Evolutionary conservation across 2,797 vertebrate species (phyloP).

Genomic region (Onychomys torridus): DNA sequence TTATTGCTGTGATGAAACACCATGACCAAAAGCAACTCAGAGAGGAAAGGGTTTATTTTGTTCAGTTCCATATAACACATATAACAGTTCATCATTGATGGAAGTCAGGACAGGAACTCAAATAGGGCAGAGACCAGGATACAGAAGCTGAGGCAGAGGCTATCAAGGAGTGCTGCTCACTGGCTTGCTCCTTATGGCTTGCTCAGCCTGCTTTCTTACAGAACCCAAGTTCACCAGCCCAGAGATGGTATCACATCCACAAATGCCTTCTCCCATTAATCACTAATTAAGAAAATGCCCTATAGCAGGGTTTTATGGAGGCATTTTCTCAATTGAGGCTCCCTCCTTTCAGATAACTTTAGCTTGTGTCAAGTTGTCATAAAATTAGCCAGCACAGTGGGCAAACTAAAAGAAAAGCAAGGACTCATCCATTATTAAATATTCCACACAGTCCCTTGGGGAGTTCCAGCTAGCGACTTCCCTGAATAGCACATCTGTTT

Average conservation of each 20-base stretch:
- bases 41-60: neutral
- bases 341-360: neutral
- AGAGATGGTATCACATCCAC: neutral
- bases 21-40: neutral
- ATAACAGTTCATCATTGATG: neutral
- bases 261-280: neutral
- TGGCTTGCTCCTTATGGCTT: neutral
- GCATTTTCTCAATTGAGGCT: neutral
- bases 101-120: neutral
- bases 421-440: neutral
- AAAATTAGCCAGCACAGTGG: neutral
- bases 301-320: neutral
- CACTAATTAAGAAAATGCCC: neutral
- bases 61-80: neutral
- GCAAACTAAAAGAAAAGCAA: neutral
- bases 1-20: neutral
- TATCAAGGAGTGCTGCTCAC: neutral
- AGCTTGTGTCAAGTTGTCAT: neutral
- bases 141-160: neutral
- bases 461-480: neutral
- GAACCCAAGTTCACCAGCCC: neutral
- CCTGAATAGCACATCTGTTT: neutral
- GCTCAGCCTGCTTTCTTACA: neutral
- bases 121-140: neutral
- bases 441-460: neutral